Conservation (phyloP, 2,113 vertebrate species). For the Eonycteris spelaea region DNA sequence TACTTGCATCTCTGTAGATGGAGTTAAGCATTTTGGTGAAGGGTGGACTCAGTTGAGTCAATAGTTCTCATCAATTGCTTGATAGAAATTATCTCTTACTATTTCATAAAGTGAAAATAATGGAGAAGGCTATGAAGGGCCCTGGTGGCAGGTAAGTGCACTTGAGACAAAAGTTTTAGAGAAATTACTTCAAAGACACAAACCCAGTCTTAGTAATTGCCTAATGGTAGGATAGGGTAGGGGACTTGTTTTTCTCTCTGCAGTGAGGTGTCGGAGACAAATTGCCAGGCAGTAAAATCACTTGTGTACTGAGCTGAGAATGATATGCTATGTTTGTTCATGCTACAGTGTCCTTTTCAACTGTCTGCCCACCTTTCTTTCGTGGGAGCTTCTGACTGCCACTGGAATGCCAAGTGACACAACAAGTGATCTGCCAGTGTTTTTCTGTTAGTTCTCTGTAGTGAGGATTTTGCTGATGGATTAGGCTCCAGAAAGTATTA, state of each 20-base stretch:
- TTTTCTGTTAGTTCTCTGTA: constrained; percentile 51
- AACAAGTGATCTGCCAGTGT: constrained; percentile 31
- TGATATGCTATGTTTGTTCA: constrained; percentile 22
- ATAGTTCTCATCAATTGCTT: constrained; percentile 28
- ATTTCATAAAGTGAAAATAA: constrained; percentile 12
- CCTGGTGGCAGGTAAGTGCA: constrained; percentile 19
- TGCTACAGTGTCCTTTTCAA: constrained; percentile 4
- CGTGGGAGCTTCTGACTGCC: neutral
- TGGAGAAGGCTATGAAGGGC: constrained; percentile 7
- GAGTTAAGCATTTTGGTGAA: constrained; percentile 35
- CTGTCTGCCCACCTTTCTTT: constrained; percentile 36
- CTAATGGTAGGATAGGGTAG: neutral
- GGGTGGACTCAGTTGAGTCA: constrained; percentile 27
- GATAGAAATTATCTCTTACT: constrained; percentile 49
- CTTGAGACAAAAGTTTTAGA: constrained; percentile 37
- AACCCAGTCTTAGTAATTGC: neutral
- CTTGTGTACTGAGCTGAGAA: constrained; percentile 16
- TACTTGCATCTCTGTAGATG: neutral
- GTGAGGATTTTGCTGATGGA: constrained; percentile 51
- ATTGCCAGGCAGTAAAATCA: constrained; percentile 18
- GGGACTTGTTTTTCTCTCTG: neutral
- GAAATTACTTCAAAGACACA: constrained; percentile 33
- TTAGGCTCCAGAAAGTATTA: constrained; percentile 53
- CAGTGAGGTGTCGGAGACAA: neutral
- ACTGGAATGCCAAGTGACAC: neutral